Conservation (phyloP, 2,113 vertebrate species). For the Callipepla squamata region DNA sequence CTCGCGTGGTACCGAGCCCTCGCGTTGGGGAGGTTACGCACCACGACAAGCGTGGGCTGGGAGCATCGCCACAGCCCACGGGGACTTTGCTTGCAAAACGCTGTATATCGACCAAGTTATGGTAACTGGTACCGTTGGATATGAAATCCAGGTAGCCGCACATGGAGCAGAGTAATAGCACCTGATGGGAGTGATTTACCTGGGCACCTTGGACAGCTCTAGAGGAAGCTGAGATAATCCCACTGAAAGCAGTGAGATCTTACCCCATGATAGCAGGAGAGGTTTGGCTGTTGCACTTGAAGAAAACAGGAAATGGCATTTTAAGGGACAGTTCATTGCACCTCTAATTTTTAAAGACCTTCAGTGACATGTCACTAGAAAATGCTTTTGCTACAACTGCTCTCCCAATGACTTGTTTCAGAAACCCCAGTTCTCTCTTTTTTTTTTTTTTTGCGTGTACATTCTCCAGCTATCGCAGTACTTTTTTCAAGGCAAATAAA, state of each 20-base stretch:
- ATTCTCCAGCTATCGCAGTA: not conserved
- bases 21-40: rapidly evolving
- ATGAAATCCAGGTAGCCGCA: not conserved
- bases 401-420: not conserved
- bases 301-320: not conserved
- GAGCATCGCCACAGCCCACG: not conserved
- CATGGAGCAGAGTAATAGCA: not conserved
- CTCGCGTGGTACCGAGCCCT: rapidly evolving
- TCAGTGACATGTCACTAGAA: not conserved
- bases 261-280: no score
- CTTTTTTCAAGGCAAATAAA: not conserved
- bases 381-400: not conserved
- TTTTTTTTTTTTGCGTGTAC: not conserved
- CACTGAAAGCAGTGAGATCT: not conserved
- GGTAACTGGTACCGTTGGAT: not conserved
- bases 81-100: not conserved
- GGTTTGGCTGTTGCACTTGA: not conserved
- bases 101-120: no score
- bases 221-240: not conserved
- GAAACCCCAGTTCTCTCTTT: not conserved
- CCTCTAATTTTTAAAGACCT: not conserved
- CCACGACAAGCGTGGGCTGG: rapidly evolving
- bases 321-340: not conserved
- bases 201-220: not conserved
- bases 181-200: not conserved